A percentile compares a stretch with the other conserved stretches of the same genome.
Conservation (phyloP, 2,888 invertebrate genomes). For the Lasioglossum marginatum region DNA sequence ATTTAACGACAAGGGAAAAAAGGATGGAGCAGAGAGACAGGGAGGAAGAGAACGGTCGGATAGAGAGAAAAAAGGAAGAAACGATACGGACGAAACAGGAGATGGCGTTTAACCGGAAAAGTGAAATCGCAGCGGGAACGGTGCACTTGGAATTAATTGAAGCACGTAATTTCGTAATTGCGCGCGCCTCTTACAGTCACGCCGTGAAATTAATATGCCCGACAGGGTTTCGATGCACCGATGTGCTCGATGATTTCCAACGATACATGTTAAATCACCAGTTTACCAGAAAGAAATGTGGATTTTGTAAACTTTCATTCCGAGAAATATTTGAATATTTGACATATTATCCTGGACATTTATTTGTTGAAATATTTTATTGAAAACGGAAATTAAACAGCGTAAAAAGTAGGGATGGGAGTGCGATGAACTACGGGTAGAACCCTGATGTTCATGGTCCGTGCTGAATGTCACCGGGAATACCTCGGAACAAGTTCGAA, state of each 20-base stretch:
- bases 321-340: background rate
- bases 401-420: background rate
- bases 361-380: too few species aligned
- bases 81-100: background rate
- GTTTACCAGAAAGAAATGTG: background rate
- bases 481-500: constrained; percentile 37
- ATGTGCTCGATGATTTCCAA: background rate
- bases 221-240: background rate
- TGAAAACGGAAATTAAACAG: background rate
- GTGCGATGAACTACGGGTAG: background rate
- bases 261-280: background rate
- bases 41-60: background rate
- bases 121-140: constrained; percentile 10
- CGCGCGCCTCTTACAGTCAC: constrained; percentile 7
- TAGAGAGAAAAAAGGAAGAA: background rate
- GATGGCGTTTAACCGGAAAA: background rate
- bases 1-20: constrained; percentile 7
- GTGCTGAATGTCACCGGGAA: constrained; percentile 19
- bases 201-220: constrained; percentile 8
- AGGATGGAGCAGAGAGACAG: background rate
- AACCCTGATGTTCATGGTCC: background rate
- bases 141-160: constrained; percentile 37
- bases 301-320: background rate
- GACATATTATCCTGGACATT: background rate
- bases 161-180: constrained; percentile 34